phyloP scores from a whole-genome alignment of 2,113 vertebrate genomes.

The Xyliphius kryptos region DNA sequence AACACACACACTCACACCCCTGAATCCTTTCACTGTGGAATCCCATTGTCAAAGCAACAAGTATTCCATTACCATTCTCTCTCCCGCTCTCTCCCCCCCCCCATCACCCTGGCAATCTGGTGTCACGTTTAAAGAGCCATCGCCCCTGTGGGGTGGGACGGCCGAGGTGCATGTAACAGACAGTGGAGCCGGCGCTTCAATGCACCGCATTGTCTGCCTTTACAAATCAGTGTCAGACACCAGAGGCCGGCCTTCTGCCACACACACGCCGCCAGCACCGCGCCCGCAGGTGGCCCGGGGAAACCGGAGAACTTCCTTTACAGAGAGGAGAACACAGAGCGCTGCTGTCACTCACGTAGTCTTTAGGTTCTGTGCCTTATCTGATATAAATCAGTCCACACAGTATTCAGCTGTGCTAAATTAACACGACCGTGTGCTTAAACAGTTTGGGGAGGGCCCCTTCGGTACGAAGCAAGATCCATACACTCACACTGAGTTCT shows the following conservation, averaged over 20 bases:
- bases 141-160: conserved; percentile 45
- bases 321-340: not conserved
- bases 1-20: too few relatives aligned
- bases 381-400: too few relatives aligned
- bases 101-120: conserved; percentile 54
- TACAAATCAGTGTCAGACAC: conserved; percentile 74
- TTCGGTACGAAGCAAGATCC: too few relatives aligned
- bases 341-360: too few relatives aligned
- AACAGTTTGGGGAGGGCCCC: too few relatives aligned
- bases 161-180: conserved; percentile 64
- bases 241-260: conserved; percentile 56
- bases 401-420: too few relatives aligned
- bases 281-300: conserved; percentile 6
- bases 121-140: conserved; percentile 52
- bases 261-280: conserved; percentile 8
- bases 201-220: conserved; percentile 66
- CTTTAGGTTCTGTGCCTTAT: too few relatives aligned
- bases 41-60: conserved; percentile 69
- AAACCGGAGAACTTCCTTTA: conserved; percentile 1
- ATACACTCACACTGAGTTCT: too few relatives aligned
- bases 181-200: conserved; percentile 64
- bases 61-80: conserved; percentile 42
- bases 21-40: conserved; percentile 45
- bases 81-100: too few relatives aligned
- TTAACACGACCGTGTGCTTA: too few relatives aligned